phyloP scores from a whole-genome alignment of 2,113 vertebrate genomes.

The Ibidorhyncha struthersii region DNA sequence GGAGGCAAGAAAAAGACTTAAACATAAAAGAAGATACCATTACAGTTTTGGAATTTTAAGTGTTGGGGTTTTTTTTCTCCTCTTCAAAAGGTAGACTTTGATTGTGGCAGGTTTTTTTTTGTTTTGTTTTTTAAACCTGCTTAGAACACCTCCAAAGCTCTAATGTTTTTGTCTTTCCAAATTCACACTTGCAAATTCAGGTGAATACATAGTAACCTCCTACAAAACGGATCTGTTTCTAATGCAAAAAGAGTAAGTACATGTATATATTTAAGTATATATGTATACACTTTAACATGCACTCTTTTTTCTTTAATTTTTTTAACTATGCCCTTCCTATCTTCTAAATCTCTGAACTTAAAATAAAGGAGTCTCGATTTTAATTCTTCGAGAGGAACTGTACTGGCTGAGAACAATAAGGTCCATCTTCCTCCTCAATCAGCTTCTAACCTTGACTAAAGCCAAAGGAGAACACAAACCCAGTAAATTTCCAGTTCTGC shows the following conservation, averaged over 20 bases:
- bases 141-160: background rate
- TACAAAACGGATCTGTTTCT: background rate
- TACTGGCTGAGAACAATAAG: background rate
- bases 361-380: background rate
- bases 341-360: background rate
- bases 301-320: background rate
- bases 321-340: background rate
- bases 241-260: background rate
- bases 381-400: background rate
- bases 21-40: background rate
- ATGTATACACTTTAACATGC: background rate
- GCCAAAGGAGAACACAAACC: background rate
- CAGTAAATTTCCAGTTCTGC: background rate
- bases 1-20: background rate
- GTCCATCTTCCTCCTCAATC: background rate
- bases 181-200: background rate
- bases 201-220: background rate
- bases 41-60: background rate
- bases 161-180: background rate
- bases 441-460: background rate
- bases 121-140: too few species aligned
- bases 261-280: background rate
- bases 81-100: background rate
- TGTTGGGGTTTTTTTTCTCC: accelerated
- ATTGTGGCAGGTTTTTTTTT: too few species aligned